A percentile compares a stretch with the other conserved stretches of the same genome.
These are phyloP conservation scores for Phengaris arion DNA, from an alignment of 2,888 invertebrate genomes.

Conservation along the genomic window DNA sequence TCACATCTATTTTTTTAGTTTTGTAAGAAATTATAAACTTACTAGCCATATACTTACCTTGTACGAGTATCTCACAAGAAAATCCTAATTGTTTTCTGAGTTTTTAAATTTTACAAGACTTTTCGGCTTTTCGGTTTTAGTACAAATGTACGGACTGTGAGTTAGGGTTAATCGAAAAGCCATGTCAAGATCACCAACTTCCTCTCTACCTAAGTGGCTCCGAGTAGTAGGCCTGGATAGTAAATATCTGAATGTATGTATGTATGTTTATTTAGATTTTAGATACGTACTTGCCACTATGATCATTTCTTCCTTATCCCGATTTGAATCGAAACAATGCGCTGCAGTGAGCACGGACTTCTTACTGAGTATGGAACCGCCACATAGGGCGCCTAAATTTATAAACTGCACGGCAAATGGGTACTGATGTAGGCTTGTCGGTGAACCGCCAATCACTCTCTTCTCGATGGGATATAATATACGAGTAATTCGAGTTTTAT, in stretches of 20 bases:
- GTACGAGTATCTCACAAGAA: no score
- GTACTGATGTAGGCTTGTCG: slow-evolving; percentile 38
- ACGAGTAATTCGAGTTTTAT: neutral
- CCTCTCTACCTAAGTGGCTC: neutral
- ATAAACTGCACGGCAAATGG: slow-evolving; percentile 48
- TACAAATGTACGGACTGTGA: neutral
- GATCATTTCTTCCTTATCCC: slow-evolving; percentile 47
- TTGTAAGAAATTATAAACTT: no score
- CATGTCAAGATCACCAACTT: neutral
- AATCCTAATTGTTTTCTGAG: no score
- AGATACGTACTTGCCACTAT: slow-evolving; percentile 46
- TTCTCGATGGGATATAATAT: slow-evolving; percentile 35
- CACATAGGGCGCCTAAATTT: slow-evolving; percentile 47
- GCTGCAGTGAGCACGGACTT: slow-evolving; percentile 51
- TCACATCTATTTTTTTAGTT: no score
- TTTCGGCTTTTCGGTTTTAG: neutral
- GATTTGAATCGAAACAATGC: slow-evolving; percentile 50
- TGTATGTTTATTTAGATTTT: neutral
- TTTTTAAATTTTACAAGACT: neutral
- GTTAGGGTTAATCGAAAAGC: neutral
- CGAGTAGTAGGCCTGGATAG: neutral
- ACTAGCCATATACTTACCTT: no score
- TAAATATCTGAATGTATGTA: neutral
- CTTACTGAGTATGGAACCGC: slow-evolving; percentile 46
- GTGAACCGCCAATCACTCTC: slow-evolving; percentile 45